Evolutionary conservation across 2,113 vertebrate genomes (phyloP), one percentile per base, ranked within the genome.

Genomic region (Corythaixoides concolor): DNA sequence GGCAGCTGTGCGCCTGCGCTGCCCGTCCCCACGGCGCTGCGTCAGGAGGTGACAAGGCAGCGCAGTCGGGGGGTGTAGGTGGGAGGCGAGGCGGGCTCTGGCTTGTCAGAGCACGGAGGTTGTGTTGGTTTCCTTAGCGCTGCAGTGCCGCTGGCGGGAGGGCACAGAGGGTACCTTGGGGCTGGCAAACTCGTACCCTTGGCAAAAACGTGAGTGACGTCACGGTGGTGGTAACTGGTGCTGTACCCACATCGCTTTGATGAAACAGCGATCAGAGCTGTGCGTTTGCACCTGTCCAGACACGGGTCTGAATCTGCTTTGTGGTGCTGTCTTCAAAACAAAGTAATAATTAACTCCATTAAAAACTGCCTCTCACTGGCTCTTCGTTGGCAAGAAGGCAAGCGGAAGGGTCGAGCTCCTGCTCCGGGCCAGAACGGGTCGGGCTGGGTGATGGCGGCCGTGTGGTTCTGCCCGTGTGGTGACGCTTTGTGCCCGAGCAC

Each of bases 41-140:
- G 24, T 4, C 1, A 2, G 43, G 4, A 13, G 11, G 8, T 0
- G 1, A 8, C 6, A 12, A 14, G 39, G 32, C 12, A 10, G 32
- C 2, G 0, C 2, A 0, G 30, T 1, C 0, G 0, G 22, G 37
- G 37, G 22, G 21, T 0, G 2, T 2, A 3, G 33, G 22, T 3
- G 7, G 53, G n/a, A 60, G 23, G 11, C 0, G 0, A 17, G 18
- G 39, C n/a, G 30, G 9, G 7, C 3, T 5, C 0, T 7, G 37
- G 28, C 8, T 55, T 39, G 22, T 7, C 30, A 11, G 45, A 76
- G 28, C 33, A 20, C 0, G 1, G 18, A 5, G 19, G 41, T 12
- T 0, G 0, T 12, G 5, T 9, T 1, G 0, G 6, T 22, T 50
- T 20, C 17, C 6, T 27, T 20, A 6, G 62, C 5, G 33, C 45